These are phyloP conservation scores for Irena cyanogastra DNA, from an alignment of 2,113 vertebrate species.

Conservation along the genomic window DNA sequence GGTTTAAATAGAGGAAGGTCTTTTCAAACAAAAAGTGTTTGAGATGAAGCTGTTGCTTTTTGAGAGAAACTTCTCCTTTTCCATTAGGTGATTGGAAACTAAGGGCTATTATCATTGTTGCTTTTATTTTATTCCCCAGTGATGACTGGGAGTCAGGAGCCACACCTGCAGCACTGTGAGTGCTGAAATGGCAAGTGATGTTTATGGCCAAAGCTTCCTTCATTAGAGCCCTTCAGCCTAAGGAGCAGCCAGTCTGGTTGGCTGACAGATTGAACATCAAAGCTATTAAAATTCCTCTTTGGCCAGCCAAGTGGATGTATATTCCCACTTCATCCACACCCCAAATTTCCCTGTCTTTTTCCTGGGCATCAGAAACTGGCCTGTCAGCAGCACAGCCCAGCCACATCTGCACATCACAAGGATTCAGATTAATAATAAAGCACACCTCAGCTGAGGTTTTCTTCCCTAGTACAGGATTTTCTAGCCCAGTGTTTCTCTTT, in stretches of 20 bases:
- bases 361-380: background rate
- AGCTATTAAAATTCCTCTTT: background rate
- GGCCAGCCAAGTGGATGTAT: background rate
- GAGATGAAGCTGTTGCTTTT: background rate
- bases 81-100: background rate
- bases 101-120: background rate
- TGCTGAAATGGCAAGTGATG: slow-evolving; percentile 2
- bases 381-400: background rate
- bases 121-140: background rate
- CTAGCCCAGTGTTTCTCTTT: slow-evolving; percentile 59
- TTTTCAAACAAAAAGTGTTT: background rate
- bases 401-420: background rate
- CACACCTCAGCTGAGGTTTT: slow-evolving; percentile 24
- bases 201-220: background rate
- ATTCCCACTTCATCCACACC: background rate
- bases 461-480: background rate
- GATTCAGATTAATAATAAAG: background rate
- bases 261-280: background rate
- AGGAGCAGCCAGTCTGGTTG: background rate
- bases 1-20: background rate
- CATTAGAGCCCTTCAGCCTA: background rate
- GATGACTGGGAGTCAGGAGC: background rate
- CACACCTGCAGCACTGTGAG: background rate
- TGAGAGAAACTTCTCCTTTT: background rate
- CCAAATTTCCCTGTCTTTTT: background rate